phyloP scores from a whole-genome alignment of 2,113 vertebrate genomes.

The Astur gentilis region DNA sequence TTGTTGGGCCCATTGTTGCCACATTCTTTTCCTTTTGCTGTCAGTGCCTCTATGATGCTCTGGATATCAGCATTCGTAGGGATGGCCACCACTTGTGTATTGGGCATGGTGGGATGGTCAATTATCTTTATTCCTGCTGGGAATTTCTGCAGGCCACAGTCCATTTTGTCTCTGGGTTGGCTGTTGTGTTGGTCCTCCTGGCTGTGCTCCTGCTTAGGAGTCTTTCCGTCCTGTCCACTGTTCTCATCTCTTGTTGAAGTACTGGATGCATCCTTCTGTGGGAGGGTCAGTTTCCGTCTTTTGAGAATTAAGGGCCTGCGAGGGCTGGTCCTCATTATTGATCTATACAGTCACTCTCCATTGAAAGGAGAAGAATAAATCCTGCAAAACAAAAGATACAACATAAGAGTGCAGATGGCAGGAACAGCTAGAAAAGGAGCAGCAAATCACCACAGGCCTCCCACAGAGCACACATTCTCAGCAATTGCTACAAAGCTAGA shows the following conservation, averaged over 20 bases:
- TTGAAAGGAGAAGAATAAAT: slow-evolving; percentile 61
- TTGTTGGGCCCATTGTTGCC: slow-evolving; percentile 87
- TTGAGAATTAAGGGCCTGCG: slow-evolving; percentile 92
- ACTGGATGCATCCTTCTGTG: slow-evolving; percentile 55
- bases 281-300: slow-evolving; percentile 83
- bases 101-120: slow-evolving; percentile 85
- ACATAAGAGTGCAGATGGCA: not conserved
- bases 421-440: not conserved
- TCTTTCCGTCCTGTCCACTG: not conserved
- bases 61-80: slow-evolving; percentile 83
- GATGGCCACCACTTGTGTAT: slow-evolving; percentile 87
- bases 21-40: slow-evolving; percentile 87
- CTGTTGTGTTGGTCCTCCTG: not conserved
- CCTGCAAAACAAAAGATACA: slow-evolving; percentile 41
- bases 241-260: slow-evolving; percentile 30
- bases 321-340: slow-evolving; percentile 91
- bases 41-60: slow-evolving; percentile 86
- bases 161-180: not conserved
- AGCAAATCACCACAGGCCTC: not conserved
- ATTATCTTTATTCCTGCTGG: slow-evolving; percentile 82
- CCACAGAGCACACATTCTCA: not conserved
- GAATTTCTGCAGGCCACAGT: slow-evolving; percentile 57
- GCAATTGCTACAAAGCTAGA: not conserved
- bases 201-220: not conserved
- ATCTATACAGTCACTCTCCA: slow-evolving; percentile 64